Percentiles rank a stretch among this genome's conserved stretches.
Evolutionary conservation across 2,888 invertebrate species (phyloP).

Genomic region (Cantharis nigra): DNA sequence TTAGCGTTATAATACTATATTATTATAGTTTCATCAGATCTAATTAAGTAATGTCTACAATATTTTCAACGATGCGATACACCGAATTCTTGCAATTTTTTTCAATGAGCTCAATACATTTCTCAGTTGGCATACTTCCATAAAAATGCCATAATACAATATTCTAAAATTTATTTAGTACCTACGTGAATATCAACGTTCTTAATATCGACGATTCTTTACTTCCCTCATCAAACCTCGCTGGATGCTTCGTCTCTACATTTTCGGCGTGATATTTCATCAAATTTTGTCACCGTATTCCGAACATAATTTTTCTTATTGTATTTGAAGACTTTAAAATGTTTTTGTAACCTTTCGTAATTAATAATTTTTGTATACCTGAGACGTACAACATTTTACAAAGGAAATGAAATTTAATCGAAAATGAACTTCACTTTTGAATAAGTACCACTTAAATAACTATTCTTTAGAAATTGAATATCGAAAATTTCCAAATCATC

Average conservation of each 20-base stretch:
- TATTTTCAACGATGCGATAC: too few species aligned
- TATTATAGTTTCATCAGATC: too few species aligned
- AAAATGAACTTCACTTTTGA: not conserved
- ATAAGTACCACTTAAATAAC: not conserved
- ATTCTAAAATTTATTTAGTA: not conserved
- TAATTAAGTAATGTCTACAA: too few species aligned
- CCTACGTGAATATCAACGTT: not conserved
- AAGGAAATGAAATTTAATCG: not conserved
- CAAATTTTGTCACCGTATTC: not conserved
- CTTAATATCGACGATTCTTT: not conserved
- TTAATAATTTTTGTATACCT: not conserved
- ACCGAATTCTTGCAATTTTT: not conserved
- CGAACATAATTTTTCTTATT: not conserved
- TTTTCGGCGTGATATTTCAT: not conserved
- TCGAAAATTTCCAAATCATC: too few species aligned
- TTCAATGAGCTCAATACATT: not conserved
- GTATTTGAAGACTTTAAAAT: not conserved
- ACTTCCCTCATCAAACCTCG: not conserved
- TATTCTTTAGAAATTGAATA: not conserved
- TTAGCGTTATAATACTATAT: too few species aligned
- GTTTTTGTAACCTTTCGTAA: not conserved
- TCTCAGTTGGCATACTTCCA: not conserved
- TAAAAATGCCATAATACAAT: not conserved
- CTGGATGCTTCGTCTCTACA: not conserved
- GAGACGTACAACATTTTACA: not conserved